Percentiles rank a stretch among this genome's conserved stretches.
These are phyloP conservation scores for Callionymus lyra DNA, from an alignment of 2,113 vertebrate species.

Conservation along the genomic window DNA sequence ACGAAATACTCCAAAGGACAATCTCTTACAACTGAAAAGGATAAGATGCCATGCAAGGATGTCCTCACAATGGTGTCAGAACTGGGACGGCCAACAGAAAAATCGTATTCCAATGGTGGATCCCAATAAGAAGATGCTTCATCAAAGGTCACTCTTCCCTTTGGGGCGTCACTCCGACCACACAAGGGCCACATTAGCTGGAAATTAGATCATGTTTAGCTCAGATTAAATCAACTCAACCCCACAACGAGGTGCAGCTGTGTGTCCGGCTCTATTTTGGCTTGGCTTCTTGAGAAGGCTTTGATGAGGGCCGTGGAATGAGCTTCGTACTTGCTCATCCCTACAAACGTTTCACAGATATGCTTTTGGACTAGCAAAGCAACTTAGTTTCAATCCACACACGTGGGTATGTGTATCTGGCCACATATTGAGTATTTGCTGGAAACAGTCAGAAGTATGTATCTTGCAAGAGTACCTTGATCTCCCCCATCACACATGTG, in stretches of 20 bases:
- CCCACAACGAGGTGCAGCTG: constrained; percentile 51
- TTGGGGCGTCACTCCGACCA: constrained; percentile 17
- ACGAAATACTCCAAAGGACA: too few relatives aligned
- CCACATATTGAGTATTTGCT: too few relatives aligned
- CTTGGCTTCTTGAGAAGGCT: constrained; percentile 35
- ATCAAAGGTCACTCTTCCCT: neutral
- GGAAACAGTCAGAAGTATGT: constrained; percentile 6
- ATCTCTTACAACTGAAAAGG: too few relatives aligned
- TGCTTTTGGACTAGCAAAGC: constrained; percentile 27
- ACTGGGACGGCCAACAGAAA: too few relatives aligned
- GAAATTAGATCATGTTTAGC: constrained; percentile 62
- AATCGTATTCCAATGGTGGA: too few relatives aligned
- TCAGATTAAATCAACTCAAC: constrained; percentile 51
- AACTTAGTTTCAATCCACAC: constrained; percentile 12
- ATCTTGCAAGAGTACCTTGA: constrained; percentile 2
- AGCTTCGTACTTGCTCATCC: constrained; percentile 26
- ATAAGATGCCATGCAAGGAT: too few relatives aligned
- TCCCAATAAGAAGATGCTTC: too few relatives aligned
- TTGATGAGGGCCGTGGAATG: constrained; percentile 46
- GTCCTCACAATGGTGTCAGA: too few relatives aligned
- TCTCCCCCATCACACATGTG: constrained; percentile 2
- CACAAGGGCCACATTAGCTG: constrained; percentile 50
- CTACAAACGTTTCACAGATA: constrained; percentile 22
- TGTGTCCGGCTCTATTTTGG: constrained; percentile 49
- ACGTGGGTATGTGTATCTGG: constrained; percentile 9